These are phyloP conservation scores for Aplodontia rufa DNA, from an alignment of 2,113 vertebrate genomes.

Conservation along the genomic window DNA sequence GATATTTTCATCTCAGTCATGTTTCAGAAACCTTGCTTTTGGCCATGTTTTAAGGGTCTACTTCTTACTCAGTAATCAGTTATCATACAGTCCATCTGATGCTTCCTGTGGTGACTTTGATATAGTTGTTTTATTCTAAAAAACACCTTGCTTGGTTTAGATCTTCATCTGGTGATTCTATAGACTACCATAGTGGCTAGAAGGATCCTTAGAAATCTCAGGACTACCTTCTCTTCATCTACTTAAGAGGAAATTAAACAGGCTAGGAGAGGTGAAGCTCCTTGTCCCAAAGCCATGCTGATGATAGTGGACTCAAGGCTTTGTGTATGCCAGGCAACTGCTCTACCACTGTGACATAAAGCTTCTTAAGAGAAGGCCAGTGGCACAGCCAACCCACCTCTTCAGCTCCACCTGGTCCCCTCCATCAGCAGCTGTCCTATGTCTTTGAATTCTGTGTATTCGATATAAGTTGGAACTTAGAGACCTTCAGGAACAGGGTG, in stretches of 20 bases:
- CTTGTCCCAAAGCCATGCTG: not conserved
- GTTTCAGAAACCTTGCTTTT: slow-evolving; percentile 21
- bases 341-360: not conserved
- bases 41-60: not conserved
- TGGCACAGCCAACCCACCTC: not conserved
- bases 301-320: not conserved
- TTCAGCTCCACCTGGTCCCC: not conserved
- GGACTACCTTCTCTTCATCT: not conserved
- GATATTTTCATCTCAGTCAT: slow-evolving; percentile 31
- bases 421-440: not conserved
- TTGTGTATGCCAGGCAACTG: not conserved
- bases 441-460: not conserved
- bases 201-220: slow-evolving; percentile 26
- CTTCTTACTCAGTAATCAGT: slow-evolving; percentile 1
- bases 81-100: not conserved
- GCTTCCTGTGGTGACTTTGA: slow-evolving; percentile 39
- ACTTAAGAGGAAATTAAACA: not conserved
- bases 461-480: not conserved
- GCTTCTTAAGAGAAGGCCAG: not conserved
- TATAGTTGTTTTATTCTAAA: slow-evolving; percentile 43
- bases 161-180: slow-evolving; percentile 57
- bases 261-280: not conserved
- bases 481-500: not conserved
- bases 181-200: not conserved
- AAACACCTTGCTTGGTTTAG: slow-evolving; percentile 54